phyloP scores from a whole-genome alignment of 2,888 invertebrate species.

The Nematopogon swammerdamellus region DNA sequence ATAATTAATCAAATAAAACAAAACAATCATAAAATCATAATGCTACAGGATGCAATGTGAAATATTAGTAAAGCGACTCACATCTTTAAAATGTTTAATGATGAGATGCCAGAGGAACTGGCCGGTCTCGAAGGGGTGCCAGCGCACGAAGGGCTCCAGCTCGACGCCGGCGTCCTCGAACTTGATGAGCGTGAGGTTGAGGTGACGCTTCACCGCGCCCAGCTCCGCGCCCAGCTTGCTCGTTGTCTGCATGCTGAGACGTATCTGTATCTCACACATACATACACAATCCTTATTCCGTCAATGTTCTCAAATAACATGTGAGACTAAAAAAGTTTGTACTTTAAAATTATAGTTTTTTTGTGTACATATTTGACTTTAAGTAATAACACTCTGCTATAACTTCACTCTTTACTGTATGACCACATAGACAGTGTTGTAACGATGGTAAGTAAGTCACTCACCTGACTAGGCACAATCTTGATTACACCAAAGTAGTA shows the following conservation, averaged over 20 bases:
- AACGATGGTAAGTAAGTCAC: too few relatives aligned
- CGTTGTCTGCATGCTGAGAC: slow-evolving; percentile 86
- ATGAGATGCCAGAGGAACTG: slow-evolving; percentile 79
- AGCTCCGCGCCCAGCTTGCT: slow-evolving; percentile 77
- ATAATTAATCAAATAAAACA: too few relatives aligned
- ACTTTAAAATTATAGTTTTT: too few relatives aligned
- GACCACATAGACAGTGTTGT: too few relatives aligned
- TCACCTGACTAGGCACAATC: slow-evolving; percentile 72
- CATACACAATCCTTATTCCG: background rate
- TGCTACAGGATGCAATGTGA: too few relatives aligned
- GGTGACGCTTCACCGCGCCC: slow-evolving; percentile 74
- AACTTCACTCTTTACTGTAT: too few relatives aligned
- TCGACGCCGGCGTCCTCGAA: slow-evolving; percentile 97
- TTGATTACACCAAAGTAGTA: slow-evolving; percentile 85
- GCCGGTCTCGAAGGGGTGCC: slow-evolving; percentile 89
- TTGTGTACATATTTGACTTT: too few relatives aligned
- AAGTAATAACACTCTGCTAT: too few relatives aligned
- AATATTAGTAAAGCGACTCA: too few relatives aligned
- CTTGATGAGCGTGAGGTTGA: slow-evolving; percentile 86
- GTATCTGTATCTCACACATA: slow-evolving; percentile 52
- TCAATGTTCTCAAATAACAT: background rate
- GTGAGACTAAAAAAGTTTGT: background rate
- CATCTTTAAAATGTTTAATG: slow-evolving; percentile 81
- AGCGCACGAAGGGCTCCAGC: slow-evolving; percentile 81
- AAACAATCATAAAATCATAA: too few relatives aligned